Percentiles rank a stretch among this genome's conserved stretches.
phyloP scores from a whole-genome alignment of 53 echinoderm and acorn worm genomes.

The Astropecten irregularis region DNA sequence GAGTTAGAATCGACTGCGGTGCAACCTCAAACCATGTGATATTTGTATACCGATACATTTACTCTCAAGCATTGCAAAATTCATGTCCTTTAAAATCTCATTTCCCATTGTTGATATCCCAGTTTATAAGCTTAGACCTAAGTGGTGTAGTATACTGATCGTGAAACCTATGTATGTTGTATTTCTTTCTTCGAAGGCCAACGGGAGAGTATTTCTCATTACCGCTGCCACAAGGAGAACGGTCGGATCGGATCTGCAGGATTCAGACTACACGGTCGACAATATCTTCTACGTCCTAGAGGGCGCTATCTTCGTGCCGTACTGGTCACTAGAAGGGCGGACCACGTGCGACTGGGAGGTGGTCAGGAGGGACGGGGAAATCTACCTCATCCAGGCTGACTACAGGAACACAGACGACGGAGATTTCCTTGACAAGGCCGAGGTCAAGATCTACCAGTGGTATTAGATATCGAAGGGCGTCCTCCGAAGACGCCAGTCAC shows the following conservation, averaged over 20 bases:
- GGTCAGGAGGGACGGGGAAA: constrained; percentile 72
- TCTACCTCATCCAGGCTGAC: constrained; percentile 60
- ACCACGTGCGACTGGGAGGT: constrained; percentile 44
- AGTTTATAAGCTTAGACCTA: too few species aligned
- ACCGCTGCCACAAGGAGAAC: constrained; percentile 38
- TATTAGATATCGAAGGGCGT: constrained; percentile 11
- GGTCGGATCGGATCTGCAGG: not conserved
- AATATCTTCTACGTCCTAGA: constrained; percentile 63
- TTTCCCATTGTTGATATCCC: too few species aligned
- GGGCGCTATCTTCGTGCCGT: constrained; percentile 68
- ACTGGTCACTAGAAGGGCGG: constrained; percentile 56
- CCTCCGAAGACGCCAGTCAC: too few species aligned
- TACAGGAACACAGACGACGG: constrained; percentile 22
- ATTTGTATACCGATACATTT: too few species aligned
- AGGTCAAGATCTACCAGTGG: constrained; percentile 63
- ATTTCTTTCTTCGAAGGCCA: constrained; percentile 34
- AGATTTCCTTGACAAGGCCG: constrained; percentile 8
- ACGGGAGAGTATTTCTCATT: constrained; percentile 52
- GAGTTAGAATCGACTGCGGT: too few species aligned
- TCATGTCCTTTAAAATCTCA: too few species aligned
- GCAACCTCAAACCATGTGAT: too few species aligned
- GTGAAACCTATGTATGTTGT: too few species aligned
- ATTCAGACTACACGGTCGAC: constrained; percentile 26
- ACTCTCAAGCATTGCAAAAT: too few species aligned
- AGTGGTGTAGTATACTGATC: too few species aligned